Evolutionary conservation across 37 sponge, comb jelly and placozoan genomes (phyloP).

Genomic region (Lycopodina hypogea): DNA sequence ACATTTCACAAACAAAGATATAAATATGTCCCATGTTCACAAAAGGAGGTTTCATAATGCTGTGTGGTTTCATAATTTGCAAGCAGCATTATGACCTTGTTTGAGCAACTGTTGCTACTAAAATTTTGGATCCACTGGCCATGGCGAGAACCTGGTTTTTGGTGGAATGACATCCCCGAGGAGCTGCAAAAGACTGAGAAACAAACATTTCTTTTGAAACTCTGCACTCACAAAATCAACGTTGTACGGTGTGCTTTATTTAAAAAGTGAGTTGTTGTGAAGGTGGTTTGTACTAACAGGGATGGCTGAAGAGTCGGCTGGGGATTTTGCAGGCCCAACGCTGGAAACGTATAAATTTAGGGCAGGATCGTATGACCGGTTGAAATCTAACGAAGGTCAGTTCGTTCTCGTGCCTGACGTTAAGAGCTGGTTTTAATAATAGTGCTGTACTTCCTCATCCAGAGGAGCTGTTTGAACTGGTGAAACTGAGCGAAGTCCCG

Average conservation of each 20-base stretch:
- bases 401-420: too few relatives aligned
- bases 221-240: too few relatives aligned
- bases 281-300: not conserved
- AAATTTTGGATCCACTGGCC: constrained; percentile 4
- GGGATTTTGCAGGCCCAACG: not conserved
- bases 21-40: too few relatives aligned
- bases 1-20: not conserved
- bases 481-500: constrained; percentile 72
- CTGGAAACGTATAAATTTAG: constrained; percentile 28
- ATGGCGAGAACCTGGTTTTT: not conserved
- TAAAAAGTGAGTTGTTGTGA: not conserved
- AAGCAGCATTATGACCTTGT: not conserved
- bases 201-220: too few relatives aligned
- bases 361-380: constrained; percentile 34
- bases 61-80: not conserved
- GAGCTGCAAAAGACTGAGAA: not conserved
- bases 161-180: not conserved
- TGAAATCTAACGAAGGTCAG: constrained; percentile 34
- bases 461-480: constrained; percentile 78
- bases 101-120: constrained; percentile 7
- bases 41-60: too few relatives aligned
- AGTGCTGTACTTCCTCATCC: not conserved
- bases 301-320: constrained; percentile 1
- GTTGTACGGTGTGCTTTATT: not conserved
- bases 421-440: not conserved